Percentiles rank a stretch among this genome's conserved stretches.
These are phyloP conservation scores for Epizoanthus illoricatus DNA, from an alignment of 92 coral and sea anemone genomes.

Conservation along the genomic window DNA sequence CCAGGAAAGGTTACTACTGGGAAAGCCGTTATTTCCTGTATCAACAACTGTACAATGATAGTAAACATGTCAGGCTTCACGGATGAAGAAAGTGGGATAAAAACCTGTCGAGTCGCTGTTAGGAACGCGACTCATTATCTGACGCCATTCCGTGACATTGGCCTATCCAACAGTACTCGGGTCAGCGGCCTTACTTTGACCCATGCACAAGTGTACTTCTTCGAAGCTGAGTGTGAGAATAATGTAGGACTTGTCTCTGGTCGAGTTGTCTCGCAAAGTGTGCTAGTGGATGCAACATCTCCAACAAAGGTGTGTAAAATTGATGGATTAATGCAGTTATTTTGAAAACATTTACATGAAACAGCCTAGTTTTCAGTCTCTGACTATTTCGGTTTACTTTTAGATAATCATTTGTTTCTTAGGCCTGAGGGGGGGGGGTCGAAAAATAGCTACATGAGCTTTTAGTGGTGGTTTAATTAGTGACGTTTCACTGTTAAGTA, in stretches of 20 bases:
- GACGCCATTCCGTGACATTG: conserved; percentile 40
- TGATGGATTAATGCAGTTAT: background rate
- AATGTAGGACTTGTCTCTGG: conserved; percentile 55
- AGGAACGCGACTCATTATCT: conserved; percentile 42
- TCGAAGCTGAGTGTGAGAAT: conserved; percentile 66
- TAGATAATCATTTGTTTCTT: too few species aligned
- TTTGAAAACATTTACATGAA: background rate
- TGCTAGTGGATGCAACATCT: conserved; percentile 75
- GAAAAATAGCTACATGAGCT: too few species aligned
- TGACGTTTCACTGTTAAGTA: too few species aligned
- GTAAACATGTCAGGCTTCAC: conserved; percentile 56
- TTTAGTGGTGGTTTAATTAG: too few species aligned
- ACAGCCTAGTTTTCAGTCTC: background rate
- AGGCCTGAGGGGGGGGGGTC: too few species aligned
- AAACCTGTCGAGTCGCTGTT: conserved; percentile 58
- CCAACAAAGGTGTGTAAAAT: conserved; percentile 72
- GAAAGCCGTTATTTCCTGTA: conserved; percentile 52
- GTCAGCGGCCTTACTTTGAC: conserved; percentile 56
- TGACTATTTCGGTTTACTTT: too few species aligned
- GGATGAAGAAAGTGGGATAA: conserved; percentile 79
- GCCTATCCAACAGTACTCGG: conserved; percentile 15
- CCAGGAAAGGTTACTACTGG: conserved; percentile 46
- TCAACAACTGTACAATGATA: conserved; percentile 49
- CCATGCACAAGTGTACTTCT: conserved; percentile 61
- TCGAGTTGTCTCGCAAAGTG: conserved; percentile 46